Percentiles rank a stretch among this genome's conserved stretches.
These are phyloP conservation scores for Grammomys dolichurus DNA, from an alignment of 2,113 vertebrate species.

Conservation along the genomic window DNA sequence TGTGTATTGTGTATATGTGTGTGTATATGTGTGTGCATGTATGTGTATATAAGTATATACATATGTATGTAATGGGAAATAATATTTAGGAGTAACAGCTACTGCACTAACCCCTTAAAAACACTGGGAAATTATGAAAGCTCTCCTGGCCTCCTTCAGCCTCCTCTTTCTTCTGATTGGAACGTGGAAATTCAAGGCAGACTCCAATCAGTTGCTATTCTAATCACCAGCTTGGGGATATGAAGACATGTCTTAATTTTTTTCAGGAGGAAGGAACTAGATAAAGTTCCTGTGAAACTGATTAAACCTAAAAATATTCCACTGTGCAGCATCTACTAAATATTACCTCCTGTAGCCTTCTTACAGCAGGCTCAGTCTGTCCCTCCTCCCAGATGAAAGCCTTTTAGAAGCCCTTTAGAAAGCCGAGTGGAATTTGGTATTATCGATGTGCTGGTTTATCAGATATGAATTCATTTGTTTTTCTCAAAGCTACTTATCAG, in stretches of 20 bases:
- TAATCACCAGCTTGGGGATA: background rate
- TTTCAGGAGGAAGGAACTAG: background rate
- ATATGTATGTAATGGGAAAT: background rate
- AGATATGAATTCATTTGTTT: slow-evolving; percentile 85
- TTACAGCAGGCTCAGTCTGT: slow-evolving; percentile 37
- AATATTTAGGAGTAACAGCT: background rate
- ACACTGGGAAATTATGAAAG: background rate
- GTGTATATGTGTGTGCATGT: fast-evolving
- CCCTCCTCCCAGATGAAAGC: slow-evolving; percentile 44
- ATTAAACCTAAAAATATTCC: slow-evolving; percentile 62
- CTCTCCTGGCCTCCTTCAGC: background rate
- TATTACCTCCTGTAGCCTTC: slow-evolving; percentile 17
- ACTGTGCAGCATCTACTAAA: slow-evolving; percentile 51
- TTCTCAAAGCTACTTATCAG: slow-evolving; percentile 81
- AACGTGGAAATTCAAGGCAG: background rate
- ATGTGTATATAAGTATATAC: fast-evolving
- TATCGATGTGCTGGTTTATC: slow-evolving; percentile 79
- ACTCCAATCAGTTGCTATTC: background rate
- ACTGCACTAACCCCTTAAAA: background rate
- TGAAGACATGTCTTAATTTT: slow-evolving; percentile 40
- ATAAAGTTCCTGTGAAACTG: background rate
- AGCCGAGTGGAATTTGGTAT: slow-evolving; percentile 79
- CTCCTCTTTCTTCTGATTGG: background rate
- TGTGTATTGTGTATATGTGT: too few species aligned
- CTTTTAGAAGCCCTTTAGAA: slow-evolving; percentile 75